Percentiles rank a stretch among this genome's conserved stretches.
Conservation (phyloP, 2,888 invertebrate species). For the Trissolcus brochymenae region DNA sequence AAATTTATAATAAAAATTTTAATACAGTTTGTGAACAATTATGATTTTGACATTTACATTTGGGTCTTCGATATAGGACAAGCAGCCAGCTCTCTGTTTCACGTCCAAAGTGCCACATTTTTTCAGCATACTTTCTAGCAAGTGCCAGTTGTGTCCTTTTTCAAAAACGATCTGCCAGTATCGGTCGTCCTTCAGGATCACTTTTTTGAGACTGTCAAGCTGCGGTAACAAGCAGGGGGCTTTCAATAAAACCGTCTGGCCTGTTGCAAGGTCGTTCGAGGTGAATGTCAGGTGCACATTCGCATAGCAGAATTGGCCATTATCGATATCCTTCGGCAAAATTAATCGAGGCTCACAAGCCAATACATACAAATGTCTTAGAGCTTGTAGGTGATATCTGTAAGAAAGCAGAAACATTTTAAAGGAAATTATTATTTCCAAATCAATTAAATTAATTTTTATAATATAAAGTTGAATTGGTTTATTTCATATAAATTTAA, state of each 20-base stretch:
- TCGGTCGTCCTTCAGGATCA: constrained; percentile 87
- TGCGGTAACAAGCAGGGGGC: constrained; percentile 94
- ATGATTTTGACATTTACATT: constrained; percentile 67
- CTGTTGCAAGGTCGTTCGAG: constrained; percentile 76
- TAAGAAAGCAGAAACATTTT: too few species aligned
- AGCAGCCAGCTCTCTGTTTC: constrained; percentile 92
- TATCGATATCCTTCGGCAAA: constrained; percentile 90
- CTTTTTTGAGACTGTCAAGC: constrained; percentile 83
- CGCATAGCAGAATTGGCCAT: constrained; percentile 88
- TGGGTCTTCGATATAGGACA: constrained; percentile 92
- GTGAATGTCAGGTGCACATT: constrained; percentile 79
- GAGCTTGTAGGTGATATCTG: constrained; percentile 97
- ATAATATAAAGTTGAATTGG: background rate
- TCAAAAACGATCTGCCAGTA: constrained; percentile 95
- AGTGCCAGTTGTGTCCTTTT: constrained; percentile 88
- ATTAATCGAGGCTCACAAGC: constrained; percentile 94
- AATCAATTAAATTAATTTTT: background rate
- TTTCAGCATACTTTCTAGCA: constrained; percentile 82
- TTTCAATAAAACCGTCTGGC: constrained; percentile 80
- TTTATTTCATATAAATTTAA: background rate
- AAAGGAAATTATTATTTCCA: background rate
- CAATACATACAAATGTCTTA: constrained; percentile 96
- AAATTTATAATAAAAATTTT: background rate
- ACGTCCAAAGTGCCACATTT: constrained; percentile 86
- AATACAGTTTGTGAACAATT: background rate